A percentile compares a stretch with the other conserved stretches of the same genome.
These are phyloP conservation scores for Tapirus indicus DNA, from an alignment of 2,797 vertebrate genomes.

Conservation along the genomic window DNA sequence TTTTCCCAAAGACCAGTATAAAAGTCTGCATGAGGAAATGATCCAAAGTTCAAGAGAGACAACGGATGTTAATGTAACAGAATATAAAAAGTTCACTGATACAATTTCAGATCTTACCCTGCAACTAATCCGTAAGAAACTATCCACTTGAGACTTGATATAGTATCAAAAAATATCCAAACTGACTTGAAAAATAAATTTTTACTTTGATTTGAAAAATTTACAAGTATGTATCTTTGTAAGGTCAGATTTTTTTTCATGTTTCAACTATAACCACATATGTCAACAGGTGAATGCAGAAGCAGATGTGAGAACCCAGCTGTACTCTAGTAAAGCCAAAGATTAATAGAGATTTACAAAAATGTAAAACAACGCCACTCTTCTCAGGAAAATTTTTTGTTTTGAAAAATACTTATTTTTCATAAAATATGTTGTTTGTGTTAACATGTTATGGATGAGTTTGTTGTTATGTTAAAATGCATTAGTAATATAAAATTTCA, in stretches of 20 bases:
- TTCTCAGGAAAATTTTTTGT: neutral
- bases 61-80: neutral
- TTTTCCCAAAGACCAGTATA: neutral
- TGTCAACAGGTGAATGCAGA: neutral
- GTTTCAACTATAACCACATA: neutral
- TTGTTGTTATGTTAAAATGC: neutral
- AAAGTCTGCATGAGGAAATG: neutral
- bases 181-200: conserved; percentile 23
- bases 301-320: conserved; percentile 12
- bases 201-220: conserved; percentile 34
- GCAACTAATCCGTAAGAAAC: neutral
- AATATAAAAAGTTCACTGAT: neutral
- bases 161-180: neutral
- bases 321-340: neutral
- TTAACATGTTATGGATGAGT: neutral
- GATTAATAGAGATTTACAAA: conserved; percentile 49
- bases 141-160: neutral
- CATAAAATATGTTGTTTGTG: neutral
- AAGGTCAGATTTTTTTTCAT: neutral
- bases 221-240: neutral
- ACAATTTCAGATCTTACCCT: neutral
- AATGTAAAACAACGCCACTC: neutral
- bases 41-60: neutral
- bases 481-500: neutral
- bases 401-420: conserved; percentile 12